Base-by-base conservation (phyloP, 1,140 invertebrate genomes). In the Diorhabda elongata region DNA sequence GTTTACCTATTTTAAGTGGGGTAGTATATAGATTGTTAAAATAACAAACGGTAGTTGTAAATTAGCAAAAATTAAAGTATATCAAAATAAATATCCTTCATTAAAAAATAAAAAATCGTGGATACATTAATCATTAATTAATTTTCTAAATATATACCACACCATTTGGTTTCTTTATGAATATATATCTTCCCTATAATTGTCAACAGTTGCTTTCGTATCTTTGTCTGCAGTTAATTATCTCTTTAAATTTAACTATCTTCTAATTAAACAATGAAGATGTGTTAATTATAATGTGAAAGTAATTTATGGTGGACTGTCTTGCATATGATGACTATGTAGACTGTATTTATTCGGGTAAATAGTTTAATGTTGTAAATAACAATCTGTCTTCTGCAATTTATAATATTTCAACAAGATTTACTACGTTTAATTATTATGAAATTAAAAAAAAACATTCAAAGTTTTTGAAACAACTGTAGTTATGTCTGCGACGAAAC, bases 261-360 rank as follows among this genome's bases (percentile, higher is more conserved):
- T 52, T 52, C 47, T 52, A 52, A 52, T 52, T 52, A 52, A 52
- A 52, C 47, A 52, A 52, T 52, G 47, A 52, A 52, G n/a, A 52
- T 4, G 47, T 52, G 47, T 52, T 52, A 52, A 52, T 52, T 52
- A 52, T n/a, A 52, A 52, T 52, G n/a, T n/a, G 47, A 52, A 52
- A 8, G 47, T 52, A 52, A 52, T 52, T 52, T 52, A 52, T 52
- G 47, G n/a, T 8, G 47, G 47, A 8, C 47, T 52, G 47, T 52
- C 47, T n/a, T 26, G 26, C 26, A 26, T 26, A 26, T 26, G 26
- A 26, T 26, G 26, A 26, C 26, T 26, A 26, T 26, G 26, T 26
- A 26, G 26, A 26, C 26, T 26, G 26, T 26, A 26, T 26, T 26
- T 26, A 26, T 26, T 26, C 26, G 26, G 26, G 47, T 52, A 52